Conservation (phyloP, 2,797 vertebrate species). For the Myotis findleyi region DNA sequence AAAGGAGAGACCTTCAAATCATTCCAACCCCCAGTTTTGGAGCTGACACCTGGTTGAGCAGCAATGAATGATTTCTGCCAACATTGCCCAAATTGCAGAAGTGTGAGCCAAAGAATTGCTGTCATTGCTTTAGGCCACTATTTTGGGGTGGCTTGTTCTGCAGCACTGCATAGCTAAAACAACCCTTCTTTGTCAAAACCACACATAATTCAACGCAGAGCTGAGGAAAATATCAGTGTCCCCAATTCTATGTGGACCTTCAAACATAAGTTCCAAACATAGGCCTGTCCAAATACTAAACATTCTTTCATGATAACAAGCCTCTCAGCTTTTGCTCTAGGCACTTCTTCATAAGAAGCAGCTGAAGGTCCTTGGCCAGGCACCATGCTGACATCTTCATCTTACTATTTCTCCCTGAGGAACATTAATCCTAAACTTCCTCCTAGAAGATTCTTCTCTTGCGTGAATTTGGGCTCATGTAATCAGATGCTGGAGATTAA, state of each 20-base stretch:
- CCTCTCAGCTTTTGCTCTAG: background rate
- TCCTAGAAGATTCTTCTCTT: background rate
- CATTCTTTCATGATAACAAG: background rate
- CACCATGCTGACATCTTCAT: background rate
- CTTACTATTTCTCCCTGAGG: background rate
- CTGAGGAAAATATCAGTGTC: background rate
- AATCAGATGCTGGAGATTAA: background rate
- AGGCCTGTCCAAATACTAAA: background rate
- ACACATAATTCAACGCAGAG: constrained; percentile 3
- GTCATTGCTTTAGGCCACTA: background rate
- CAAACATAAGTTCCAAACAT: background rate
- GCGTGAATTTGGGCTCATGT: background rate
- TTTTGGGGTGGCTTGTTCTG: background rate
- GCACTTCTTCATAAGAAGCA: background rate
- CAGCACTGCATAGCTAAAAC: background rate
- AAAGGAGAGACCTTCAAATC: background rate
- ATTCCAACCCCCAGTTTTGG: background rate
- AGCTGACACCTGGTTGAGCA: background rate
- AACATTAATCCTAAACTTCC: background rate
- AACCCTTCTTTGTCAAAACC: background rate
- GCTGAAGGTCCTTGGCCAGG: background rate
- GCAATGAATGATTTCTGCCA: background rate
- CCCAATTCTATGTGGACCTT: background rate
- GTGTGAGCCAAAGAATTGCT: background rate
- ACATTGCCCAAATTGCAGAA: background rate